Evolutionary conservation across 2,797 vertebrate genomes (phyloP).

Genomic region (Scomberomorus guttatus): DNA sequence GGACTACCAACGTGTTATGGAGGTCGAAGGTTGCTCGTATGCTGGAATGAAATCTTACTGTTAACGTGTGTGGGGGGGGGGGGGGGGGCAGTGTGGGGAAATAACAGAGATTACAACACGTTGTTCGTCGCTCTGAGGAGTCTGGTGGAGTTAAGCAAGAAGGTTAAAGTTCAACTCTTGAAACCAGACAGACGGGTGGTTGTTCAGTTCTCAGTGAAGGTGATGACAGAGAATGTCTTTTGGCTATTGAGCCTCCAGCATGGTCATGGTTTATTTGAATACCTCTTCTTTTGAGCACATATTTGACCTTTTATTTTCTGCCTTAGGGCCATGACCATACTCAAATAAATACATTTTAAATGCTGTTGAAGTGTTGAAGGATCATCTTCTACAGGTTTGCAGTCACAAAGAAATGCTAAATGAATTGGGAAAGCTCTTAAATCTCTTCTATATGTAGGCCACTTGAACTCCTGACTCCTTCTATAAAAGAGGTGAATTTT

Average conservation of each 20-base stretch:
- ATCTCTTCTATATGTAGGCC: constrained; percentile 6
- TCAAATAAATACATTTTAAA: background rate
- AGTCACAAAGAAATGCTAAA: constrained; percentile 1
- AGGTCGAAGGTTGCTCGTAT: constrained; percentile 50
- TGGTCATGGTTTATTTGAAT: background rate
- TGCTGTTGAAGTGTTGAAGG: background rate
- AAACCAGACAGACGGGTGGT: constrained; percentile 19
- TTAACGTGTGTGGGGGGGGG: constrained; percentile 15
- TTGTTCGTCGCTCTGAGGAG: constrained; percentile 46
- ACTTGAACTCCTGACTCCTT: constrained; percentile 8
- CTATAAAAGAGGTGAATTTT: constrained; percentile 28
- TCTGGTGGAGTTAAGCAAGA: constrained; percentile 52
- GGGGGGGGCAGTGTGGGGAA: constrained; percentile 13
- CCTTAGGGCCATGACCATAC: background rate
- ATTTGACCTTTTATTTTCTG: background rate
- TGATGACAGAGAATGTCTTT: constrained; percentile 25
- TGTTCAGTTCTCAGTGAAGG: constrained; percentile 18
- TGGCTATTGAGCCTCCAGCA: background rate
- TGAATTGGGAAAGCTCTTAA: constrained; percentile 7
- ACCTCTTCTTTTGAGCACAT: background rate
- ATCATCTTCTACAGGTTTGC: constrained; percentile 13
- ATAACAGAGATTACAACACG: constrained; percentile 44
- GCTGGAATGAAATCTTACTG: constrained; percentile 34
- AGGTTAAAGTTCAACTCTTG: constrained; percentile 68
- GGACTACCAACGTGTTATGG: constrained; percentile 10